Conservation (phyloP, 2,888 invertebrate genomes). For the Acholoe squamosa region DNA sequence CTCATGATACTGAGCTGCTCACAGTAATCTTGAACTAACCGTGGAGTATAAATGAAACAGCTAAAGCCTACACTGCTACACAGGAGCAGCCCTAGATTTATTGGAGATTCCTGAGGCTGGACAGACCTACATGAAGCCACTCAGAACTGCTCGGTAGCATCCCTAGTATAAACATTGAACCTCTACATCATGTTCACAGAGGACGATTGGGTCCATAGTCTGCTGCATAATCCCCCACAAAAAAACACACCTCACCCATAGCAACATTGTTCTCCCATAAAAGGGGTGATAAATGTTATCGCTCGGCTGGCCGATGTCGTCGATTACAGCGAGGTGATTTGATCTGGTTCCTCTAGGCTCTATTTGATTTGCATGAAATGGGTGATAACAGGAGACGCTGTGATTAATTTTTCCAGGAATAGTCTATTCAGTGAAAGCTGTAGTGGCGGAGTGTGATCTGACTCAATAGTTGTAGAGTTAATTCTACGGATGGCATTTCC, state of each 20-base stretch:
- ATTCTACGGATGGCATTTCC: too few species aligned
- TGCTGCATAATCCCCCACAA: background rate
- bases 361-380: slow-evolving; percentile 5
- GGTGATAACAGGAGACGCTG: background rate
- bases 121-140: too few species aligned
- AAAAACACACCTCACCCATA: background rate
- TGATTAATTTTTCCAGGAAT: background rate
- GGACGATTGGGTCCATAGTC: background rate
- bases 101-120: too few species aligned
- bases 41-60: too few species aligned
- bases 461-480: too few species aligned
- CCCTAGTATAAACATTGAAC: background rate
- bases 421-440: too few species aligned
- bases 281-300: slow-evolving; percentile 7
- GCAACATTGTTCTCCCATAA: background rate
- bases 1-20: too few species aligned
- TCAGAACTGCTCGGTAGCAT: too few species aligned
- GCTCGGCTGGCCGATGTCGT: background rate
- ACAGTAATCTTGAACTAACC: too few species aligned
- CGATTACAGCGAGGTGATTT: background rate
- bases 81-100: too few species aligned
- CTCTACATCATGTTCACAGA: background rate
- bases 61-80: too few species aligned
- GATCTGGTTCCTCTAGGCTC: background rate
- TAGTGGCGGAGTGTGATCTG: too few species aligned